Evolutionary conservation across 1,140 invertebrate genomes (phyloP), one percentile per base, ranked within the genome.

Genomic region (Zaprionus ornatus): DNA sequence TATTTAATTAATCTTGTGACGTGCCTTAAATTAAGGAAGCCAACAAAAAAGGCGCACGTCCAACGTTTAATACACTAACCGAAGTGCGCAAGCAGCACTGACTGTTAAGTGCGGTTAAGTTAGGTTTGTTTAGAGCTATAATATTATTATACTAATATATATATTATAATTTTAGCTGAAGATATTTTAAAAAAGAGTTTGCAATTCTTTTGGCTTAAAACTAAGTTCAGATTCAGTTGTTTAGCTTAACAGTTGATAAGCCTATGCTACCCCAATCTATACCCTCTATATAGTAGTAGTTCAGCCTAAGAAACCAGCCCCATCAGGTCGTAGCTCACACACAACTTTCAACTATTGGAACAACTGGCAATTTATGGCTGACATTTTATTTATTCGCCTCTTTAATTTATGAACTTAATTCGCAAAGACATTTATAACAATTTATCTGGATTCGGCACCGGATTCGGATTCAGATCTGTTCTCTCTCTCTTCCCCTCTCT

Each of bases 341-440:
- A 45, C 60, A 55, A 82, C 64, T 71, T 72, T 72, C 68, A 62
- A 78, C 62, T 83, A 74, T 75, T 55, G 42, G 76, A 55, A 72
- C 65, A 61, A 17, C 29, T 25, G 37, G 21, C 40, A 80, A 77
- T 77, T 77, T 80, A 77, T 80, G 40, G 37, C 70, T 77, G 70
- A 73, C 69, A 66, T 77, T 77, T 72, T 37, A 29, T 37, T 73
- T 67, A 73, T 67, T 67, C 40, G 15, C 32, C 32, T 63, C 54
- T 82, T 81, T 88, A 79, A 87, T 87, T 87, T 87, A 87, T 87
- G 84, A 88, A 87, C 85, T 79, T 69, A 74, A 87, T 74, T 84
- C 79, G 72, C 52, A 71, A 84, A 84, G 71, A 87, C 84, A 87
- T 81, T 84, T 79, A 87, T 81, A 88, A 74, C 78, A 87, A 87